Evolutionary conservation across 2,888 invertebrate species (phyloP).

Genomic region (Mechanitis mazaeus): DNA sequence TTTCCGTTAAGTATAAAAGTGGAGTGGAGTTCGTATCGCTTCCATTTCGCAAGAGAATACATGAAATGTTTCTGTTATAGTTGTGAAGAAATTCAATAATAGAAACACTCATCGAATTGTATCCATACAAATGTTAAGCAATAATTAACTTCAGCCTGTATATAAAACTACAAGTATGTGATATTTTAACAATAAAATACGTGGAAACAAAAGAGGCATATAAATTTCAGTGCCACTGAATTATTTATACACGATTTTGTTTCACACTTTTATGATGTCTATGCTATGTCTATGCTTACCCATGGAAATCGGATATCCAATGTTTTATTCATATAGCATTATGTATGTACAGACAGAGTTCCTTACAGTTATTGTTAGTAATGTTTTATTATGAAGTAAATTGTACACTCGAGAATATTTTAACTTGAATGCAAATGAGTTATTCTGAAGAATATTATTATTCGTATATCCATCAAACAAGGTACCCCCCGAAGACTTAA

Average conservation of each 20-base stretch:
- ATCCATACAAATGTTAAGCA: background rate
- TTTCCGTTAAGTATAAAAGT: constrained; percentile 21
- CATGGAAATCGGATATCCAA: constrained; percentile 24
- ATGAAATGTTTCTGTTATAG: constrained; percentile 8
- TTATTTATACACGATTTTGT: constrained; percentile 18
- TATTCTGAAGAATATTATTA: no score
- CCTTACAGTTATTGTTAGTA: no score
- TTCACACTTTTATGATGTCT: constrained; percentile 22
- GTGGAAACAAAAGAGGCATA: background rate
- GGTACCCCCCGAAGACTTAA: no score
- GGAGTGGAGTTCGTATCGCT: constrained; percentile 13
- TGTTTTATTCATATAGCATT: constrained; percentile 27
- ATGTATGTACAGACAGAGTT: no score
- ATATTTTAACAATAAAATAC: background rate
- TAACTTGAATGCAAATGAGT: no score
- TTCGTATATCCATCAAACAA: no score
- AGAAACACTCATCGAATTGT: background rate
- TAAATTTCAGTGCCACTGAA: constrained; percentile 13
- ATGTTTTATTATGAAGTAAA: no score
- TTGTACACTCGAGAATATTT: no score
- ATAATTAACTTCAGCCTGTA: background rate
- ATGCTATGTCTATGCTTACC: constrained; percentile 19
- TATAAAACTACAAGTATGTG: background rate
- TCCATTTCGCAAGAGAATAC: constrained; percentile 16
- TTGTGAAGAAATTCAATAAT: constrained; percentile 9